A percentile compares a stretch with the other conserved stretches of the same genome.
Evolutionary conservation across 2,797 vertebrate genomes (phyloP).

Genomic region (Emys orbicularis): DNA sequence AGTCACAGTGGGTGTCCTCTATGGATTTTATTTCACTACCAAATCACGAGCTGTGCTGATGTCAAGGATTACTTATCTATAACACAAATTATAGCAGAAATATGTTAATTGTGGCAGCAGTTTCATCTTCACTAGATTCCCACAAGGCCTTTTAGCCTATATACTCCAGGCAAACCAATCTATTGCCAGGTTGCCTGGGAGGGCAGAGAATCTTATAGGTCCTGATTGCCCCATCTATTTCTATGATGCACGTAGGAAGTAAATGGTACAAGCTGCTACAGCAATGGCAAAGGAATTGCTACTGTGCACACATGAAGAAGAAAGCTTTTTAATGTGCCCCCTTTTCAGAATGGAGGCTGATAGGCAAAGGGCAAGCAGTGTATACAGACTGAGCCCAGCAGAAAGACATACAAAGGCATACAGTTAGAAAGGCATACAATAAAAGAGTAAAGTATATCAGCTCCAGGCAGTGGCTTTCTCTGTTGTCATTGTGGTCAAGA

Average conservation of each 20-base stretch:
- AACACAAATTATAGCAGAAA: not conserved
- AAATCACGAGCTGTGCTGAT: not conserved
- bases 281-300: not conserved
- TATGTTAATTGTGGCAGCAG: not conserved
- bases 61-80: not conserved
- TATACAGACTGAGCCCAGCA: not conserved
- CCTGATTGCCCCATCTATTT: not conserved
- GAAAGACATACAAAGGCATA: too few species aligned
- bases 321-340: not conserved
- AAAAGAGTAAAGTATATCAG: not conserved
- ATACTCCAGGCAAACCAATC: not conserved
- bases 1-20: not conserved
- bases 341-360: not conserved
- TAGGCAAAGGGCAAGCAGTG: not conserved
- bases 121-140: not conserved
- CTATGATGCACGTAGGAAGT: not conserved
- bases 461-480: not conserved
- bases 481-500: not conserved
- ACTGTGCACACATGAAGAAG: not conserved
- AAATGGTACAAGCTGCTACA: not conserved
- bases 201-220: rapidly evolving
- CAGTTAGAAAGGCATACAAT: not conserved
- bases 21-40: not conserved
- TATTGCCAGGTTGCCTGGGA: not conserved
- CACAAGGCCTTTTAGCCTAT: not conserved